These are phyloP conservation scores for Drosophila kikkawai DNA, from an alignment of 1,140 invertebrate genomes.

Conservation along the genomic window DNA sequence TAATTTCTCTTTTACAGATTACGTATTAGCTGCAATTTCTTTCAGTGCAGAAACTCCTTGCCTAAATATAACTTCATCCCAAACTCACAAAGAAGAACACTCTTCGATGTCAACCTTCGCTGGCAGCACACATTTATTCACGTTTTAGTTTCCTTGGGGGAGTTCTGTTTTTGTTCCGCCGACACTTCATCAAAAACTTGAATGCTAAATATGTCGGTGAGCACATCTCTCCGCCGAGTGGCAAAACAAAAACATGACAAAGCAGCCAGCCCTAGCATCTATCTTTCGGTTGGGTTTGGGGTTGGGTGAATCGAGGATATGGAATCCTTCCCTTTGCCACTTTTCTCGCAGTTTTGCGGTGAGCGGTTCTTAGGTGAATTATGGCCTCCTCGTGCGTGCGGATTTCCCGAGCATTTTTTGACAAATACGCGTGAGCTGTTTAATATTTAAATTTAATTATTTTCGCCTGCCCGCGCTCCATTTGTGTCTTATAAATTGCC, in stretches of 20 bases:
- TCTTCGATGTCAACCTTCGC: constrained; percentile 35
- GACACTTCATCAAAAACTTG: constrained; percentile 66
- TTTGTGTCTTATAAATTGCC: constrained; percentile 57
- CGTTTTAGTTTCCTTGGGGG: constrained; percentile 43
- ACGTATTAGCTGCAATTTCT: not conserved
- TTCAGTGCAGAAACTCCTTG: not conserved
- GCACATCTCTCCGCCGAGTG: constrained; percentile 29
- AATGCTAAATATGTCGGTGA: constrained; percentile 63
- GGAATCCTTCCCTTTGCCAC: constrained; percentile 6
- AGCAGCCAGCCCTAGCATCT: constrained; percentile 28
- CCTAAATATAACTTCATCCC: constrained; percentile 14
- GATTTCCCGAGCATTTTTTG: constrained; percentile 55
- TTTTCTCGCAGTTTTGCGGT: constrained; percentile 29
- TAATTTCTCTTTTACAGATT: too few species aligned
- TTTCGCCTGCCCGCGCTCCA: constrained; percentile 50
- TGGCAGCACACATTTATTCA: constrained; percentile 23
- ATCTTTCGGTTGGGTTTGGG: not conserved
- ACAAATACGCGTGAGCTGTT: constrained; percentile 75
- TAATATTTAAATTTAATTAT: constrained; percentile 84
- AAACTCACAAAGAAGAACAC: constrained; percentile 4
- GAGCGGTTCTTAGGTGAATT: constrained; percentile 67
- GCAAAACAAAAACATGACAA: constrained; percentile 57
- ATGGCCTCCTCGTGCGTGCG: constrained; percentile 62
- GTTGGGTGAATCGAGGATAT: not conserved
- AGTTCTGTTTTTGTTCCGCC: constrained; percentile 48